Conservation (phyloP, 2,113 vertebrate species). For the Danionella cerebrum region DNA sequence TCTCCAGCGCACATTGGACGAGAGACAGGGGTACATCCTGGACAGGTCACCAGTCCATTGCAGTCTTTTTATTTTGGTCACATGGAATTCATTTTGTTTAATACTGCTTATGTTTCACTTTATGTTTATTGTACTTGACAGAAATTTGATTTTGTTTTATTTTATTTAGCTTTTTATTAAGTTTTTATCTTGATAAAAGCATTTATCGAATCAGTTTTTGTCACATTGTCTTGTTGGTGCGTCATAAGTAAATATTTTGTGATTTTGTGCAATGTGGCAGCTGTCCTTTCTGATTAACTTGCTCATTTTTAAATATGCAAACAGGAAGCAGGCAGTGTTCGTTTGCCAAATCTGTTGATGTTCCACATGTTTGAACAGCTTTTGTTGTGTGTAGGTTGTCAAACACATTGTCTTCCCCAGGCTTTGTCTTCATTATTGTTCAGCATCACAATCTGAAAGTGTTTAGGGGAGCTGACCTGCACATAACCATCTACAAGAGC, state of each 20-base stretch:
- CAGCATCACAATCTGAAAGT: not conserved
- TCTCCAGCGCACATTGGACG: no score
- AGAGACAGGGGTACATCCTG: no score
- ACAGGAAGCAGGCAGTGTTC: not conserved
- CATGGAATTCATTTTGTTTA: no score
- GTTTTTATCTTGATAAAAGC: no score
- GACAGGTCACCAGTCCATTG: no score
- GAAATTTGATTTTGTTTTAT: no score
- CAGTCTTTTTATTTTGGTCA: no score
- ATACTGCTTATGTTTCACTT: no score
- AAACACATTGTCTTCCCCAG: not conserved
- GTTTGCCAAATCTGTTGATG: constrained; percentile 20
- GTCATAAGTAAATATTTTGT: not conserved
- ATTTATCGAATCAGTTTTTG: no score
- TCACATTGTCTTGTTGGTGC: not conserved
- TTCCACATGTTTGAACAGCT: not conserved
- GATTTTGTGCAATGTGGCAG: not conserved
- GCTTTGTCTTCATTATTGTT: not conserved
- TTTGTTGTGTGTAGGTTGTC: not conserved
- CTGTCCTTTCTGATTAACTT: constrained; percentile 9
- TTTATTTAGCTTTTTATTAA: no score
- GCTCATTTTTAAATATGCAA: constrained; percentile 12
- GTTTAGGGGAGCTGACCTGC: not conserved
- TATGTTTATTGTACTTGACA: no score
- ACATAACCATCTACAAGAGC: not conserved